Base-by-base conservation (phyloP, 2,113 vertebrate genomes). In the Sterrhoptilus dennistouni region DNA sequence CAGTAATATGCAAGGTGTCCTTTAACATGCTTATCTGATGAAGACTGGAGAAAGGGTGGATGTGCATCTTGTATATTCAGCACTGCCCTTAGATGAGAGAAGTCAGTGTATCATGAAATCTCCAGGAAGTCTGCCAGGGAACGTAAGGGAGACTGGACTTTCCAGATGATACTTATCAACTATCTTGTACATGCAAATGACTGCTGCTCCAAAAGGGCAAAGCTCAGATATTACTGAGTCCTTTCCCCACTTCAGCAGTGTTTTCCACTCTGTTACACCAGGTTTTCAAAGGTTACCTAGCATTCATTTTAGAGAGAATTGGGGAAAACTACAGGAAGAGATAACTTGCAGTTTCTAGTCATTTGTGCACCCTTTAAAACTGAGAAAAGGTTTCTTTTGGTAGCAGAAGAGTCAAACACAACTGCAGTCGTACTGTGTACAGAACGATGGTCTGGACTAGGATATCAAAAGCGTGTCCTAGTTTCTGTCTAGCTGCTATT, bases 61-160 rank as follows among this genome's bases (percentile, higher is more conserved):
- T 5, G 14, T 84, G 65, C 11, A 29, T 35, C 72, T 81, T 95
- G 47, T 89, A 5, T 63, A 44, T 63, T 83, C 86, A 89, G 56
- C 54, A 31, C 33, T 92, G 71, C 64, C 53, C 68, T 50, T 71
- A 86, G 60, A 56, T 81, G 83, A 69, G 75, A 72, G 35, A 79
- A 87, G 88, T 93, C 79, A 85, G 60, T 28, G 60, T 79, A 83
- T 91, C 21, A 0, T 78, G 85, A 74, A 68, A 69, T 83, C 85
- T 83, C 44, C 60, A 83, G 85, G 82, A 92, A 80, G 42, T 9
- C 68, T 88, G 76, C 68, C 79, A 75, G 95, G 93, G 93, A 86
- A 59, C 8, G 38, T 38, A 86, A 81, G 76, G 71, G 90, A 93
- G 72, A 89, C 79, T 52, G 83, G 71, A 81, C 85, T 78, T 95